These are phyloP conservation scores for Pleuronectes platessa DNA, from an alignment of 2,113 vertebrate species.

Conservation along the genomic window DNA sequence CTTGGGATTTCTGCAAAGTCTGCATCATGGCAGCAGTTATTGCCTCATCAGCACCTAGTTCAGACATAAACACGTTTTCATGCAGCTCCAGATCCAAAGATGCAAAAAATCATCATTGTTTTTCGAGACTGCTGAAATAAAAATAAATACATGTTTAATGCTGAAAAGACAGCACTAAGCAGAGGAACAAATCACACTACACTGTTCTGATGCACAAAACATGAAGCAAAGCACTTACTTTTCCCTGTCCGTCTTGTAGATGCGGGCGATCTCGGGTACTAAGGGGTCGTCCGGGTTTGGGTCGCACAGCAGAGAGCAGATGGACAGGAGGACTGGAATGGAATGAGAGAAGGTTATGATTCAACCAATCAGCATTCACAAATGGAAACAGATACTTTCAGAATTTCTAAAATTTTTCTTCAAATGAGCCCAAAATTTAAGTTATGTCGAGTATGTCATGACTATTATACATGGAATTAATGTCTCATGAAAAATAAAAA, in stretches of 20 bases:
- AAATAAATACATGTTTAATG: neutral
- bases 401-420: neutral
- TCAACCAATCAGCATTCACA: slow-evolving; percentile 3
- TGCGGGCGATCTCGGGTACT: slow-evolving; percentile 99
- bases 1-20: neutral
- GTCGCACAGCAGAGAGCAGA: slow-evolving; percentile 99
- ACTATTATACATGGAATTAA: neutral
- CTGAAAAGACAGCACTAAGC: neutral
- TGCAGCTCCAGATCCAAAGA: neutral
- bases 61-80: too few relatives aligned
- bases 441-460: neutral
- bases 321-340: slow-evolving; percentile 97
- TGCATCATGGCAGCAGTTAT: neutral
- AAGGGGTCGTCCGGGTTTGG: slow-evolving; percentile 99
- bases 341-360: slow-evolving; percentile 25
- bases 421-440: neutral
- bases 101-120: neutral
- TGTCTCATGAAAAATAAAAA: too few relatives aligned
- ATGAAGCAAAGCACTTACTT: slow-evolving; percentile 85
- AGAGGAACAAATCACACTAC: neutral
- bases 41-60: neutral
- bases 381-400: neutral
- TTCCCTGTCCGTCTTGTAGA: slow-evolving; percentile 99
- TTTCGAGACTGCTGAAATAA: neutral
- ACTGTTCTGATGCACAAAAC: neutral